These are phyloP conservation scores for Phylloscopus whistleri DNA, from an alignment of 2,113 vertebrate species.

Conservation along the genomic window DNA sequence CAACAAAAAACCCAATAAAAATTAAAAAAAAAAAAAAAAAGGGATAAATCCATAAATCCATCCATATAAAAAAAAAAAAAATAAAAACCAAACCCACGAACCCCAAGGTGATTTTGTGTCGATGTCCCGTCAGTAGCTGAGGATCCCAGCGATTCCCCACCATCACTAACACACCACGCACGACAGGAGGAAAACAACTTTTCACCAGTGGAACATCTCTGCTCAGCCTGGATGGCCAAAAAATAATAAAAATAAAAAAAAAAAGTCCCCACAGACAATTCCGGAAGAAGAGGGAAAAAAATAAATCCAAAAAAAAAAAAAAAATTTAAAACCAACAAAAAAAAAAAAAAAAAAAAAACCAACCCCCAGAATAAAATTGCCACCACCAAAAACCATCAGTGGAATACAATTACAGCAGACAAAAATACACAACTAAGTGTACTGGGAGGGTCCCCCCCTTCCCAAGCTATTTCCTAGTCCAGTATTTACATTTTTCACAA, in stretches of 20 bases:
- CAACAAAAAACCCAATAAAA: not conserved
- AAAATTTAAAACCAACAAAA: not conserved
- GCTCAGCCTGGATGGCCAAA: not conserved
- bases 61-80: not conserved
- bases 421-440: constrained; percentile 80
- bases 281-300: not conserved
- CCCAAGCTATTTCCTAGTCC: constrained; percentile 76
- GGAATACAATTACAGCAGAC: constrained; percentile 79
- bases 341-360: not conserved
- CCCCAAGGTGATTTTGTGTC: not conserved
- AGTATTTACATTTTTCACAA: constrained; percentile 95
- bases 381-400: constrained; percentile 71
- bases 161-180: not conserved
- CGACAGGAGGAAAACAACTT: not conserved
- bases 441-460: constrained; percentile 66
- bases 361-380: constrained; percentile 21
- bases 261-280: too few relatives aligned
- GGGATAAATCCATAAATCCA: not conserved
- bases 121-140: not conserved
- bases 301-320: not conserved
- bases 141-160: not conserved
- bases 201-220: not conserved
- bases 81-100: not conserved
- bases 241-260: not conserved
- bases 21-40: not conserved